These are phyloP conservation scores for Schizopygopsis malacanthus DNA, from an alignment of 2,797 vertebrate genomes.

Conservation along the genomic window DNA sequence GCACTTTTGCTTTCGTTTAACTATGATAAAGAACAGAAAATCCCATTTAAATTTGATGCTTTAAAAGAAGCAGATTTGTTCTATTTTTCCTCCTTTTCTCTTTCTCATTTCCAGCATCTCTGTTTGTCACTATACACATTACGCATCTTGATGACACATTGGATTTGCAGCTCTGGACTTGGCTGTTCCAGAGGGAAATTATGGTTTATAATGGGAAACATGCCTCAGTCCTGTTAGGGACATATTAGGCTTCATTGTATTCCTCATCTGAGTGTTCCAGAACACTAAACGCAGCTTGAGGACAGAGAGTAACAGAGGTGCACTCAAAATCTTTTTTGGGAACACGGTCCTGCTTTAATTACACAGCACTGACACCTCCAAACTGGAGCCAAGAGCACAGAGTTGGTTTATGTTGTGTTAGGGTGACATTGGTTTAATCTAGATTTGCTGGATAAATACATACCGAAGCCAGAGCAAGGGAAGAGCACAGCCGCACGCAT, in stretches of 20 bases:
- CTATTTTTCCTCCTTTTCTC: slow-evolving; percentile 42
- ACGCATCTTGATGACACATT: slow-evolving; percentile 71
- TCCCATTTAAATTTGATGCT: slow-evolving; percentile 51
- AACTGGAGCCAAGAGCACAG: slow-evolving; percentile 7
- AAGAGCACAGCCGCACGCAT: slow-evolving; percentile 2
- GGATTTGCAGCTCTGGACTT: slow-evolving; percentile 65
- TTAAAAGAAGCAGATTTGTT: slow-evolving; percentile 56
- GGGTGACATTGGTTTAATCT: slow-evolving; percentile 55
- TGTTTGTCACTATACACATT: slow-evolving; percentile 63
- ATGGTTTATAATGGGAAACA: slow-evolving; percentile 77
- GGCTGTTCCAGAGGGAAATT: slow-evolving; percentile 72
- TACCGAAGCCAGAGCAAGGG: not conserved
- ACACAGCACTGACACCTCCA: slow-evolving; percentile 30
- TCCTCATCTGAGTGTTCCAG: slow-evolving; percentile 12
- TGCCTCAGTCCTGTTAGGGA: slow-evolving; percentile 56
- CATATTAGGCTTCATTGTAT: slow-evolving; percentile 46
- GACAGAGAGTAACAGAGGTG: slow-evolving; percentile 33
- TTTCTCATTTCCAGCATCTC: slow-evolving; percentile 48
- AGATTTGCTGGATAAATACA: slow-evolving; percentile 51
- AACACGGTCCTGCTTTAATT: slow-evolving; percentile 17
- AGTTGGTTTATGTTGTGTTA: slow-evolving; percentile 47
- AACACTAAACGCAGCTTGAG: slow-evolving; percentile 28
- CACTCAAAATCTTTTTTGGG: slow-evolving; percentile 18
- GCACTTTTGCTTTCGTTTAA: slow-evolving; percentile 49
- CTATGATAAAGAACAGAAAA: slow-evolving; percentile 57